Evolutionary conservation across 2,888 invertebrate species (phyloP).

Genomic region (Arge pagana): DNA sequence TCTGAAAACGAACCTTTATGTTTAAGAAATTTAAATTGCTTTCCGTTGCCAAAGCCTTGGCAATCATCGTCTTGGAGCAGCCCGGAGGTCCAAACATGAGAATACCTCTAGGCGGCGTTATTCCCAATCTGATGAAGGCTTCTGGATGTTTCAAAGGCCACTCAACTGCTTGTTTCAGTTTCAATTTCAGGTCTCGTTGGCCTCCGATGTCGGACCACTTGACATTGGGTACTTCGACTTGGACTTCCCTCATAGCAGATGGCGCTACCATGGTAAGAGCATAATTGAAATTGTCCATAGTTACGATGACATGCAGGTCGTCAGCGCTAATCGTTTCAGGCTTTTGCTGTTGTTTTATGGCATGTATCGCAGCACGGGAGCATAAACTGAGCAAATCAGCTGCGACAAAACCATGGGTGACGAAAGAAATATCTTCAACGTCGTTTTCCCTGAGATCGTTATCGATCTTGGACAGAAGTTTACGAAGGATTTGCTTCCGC

Average conservation of each 20-base stretch:
- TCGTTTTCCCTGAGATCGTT: conserved; percentile 64
- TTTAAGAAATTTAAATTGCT: conserved; percentile 94
- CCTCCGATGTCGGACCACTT: conserved; percentile 95
- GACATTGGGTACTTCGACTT: conserved; percentile 86
- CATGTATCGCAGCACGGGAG: conserved; percentile 71
- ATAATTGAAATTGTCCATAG: conserved; percentile 63
- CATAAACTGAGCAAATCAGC: conserved; percentile 82
- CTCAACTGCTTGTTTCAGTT: conserved; percentile 87
- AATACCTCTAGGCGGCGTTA: conserved; percentile 85
- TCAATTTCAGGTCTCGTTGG: conserved; percentile 81
- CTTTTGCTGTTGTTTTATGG: conserved; percentile 60
- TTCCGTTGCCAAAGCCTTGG: conserved; percentile 95
- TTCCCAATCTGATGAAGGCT: conserved; percentile 78
- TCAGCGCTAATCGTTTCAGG: conserved; percentile 33
- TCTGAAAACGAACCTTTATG: conserved; percentile 87
- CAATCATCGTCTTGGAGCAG: conserved; percentile 98
- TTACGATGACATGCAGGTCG: conserved; percentile 35
- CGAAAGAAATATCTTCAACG: conserved; percentile 68
- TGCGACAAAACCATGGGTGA: conserved; percentile 89
- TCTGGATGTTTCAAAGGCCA: conserved; percentile 91
- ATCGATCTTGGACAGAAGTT: conserved; percentile 64
- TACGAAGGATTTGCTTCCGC: conserved; percentile 71
- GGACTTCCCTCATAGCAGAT: conserved; percentile 88
- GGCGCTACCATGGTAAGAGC: conserved; percentile 77
- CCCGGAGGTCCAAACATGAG: conserved; percentile 97